A percentile compares a stretch with the other conserved stretches of the same genome.
These are phyloP conservation scores for Melolontha melolontha DNA, from an alignment of 2,888 invertebrate species.

Conservation along the genomic window DNA sequence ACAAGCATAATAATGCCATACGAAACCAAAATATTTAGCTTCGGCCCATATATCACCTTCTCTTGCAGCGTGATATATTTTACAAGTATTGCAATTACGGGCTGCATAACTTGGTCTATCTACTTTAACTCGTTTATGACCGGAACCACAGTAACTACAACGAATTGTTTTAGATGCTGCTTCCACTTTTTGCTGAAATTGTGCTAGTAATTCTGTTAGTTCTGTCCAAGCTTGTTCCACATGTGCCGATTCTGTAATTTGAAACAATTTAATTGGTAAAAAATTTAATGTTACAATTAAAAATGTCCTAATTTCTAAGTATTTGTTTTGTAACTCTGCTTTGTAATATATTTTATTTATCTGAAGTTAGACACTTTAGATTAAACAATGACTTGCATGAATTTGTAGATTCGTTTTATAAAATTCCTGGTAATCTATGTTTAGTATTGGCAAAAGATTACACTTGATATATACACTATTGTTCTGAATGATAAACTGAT, in stretches of 20 bases:
- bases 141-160: slow-evolving; percentile 93
- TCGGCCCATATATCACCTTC: slow-evolving; percentile 99
- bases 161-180: slow-evolving; percentile 94
- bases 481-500: too few species aligned
- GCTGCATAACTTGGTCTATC: slow-evolving; percentile 93
- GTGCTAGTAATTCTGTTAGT: slow-evolving; percentile 86
- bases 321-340: too few species aligned
- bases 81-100: slow-evolving; percentile 89
- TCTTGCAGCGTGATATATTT: slow-evolving; percentile 89
- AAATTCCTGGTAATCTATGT: too few species aligned
- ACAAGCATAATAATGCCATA: slow-evolving; percentile 95
- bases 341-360: too few species aligned
- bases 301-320: too few species aligned
- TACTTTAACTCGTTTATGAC: slow-evolving; percentile 88
- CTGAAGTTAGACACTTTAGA: too few species aligned
- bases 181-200: slow-evolving; percentile 93
- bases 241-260: slow-evolving; percentile 76
- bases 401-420: too few species aligned
- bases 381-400: too few species aligned
- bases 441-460: too few species aligned
- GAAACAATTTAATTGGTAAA: not conserved
- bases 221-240: slow-evolving; percentile 89
- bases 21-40: slow-evolving; percentile 84
- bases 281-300: not conserved
- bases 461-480: too few species aligned